A percentile compares a stretch with the other conserved stretches of the same genome.
These are phyloP conservation scores for Arion vulgaris DNA, from an alignment of 1,140 invertebrate genomes.

Conservation along the genomic window DNA sequence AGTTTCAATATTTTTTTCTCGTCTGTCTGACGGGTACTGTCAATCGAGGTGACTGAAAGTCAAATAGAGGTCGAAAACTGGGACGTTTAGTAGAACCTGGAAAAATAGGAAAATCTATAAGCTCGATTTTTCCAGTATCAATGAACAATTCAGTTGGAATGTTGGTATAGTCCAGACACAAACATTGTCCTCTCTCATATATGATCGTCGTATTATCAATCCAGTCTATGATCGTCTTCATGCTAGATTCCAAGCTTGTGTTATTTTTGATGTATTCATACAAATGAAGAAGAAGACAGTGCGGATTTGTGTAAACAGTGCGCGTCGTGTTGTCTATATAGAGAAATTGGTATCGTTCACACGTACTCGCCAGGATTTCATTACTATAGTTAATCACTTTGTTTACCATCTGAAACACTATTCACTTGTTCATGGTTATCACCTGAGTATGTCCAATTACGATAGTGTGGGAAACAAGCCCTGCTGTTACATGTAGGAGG, in stretches of 20 bases:
- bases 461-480: neutral
- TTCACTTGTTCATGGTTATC: neutral
- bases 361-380: neutral
- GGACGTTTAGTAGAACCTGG: too few species aligned
- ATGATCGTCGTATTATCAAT: too few species aligned
- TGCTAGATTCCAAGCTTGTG: too few species aligned
- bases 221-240: too few species aligned
- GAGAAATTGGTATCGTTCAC: neutral
- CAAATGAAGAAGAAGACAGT: neutral
- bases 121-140: too few species aligned
- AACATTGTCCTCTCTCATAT: too few species aligned
- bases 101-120: too few species aligned
- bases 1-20: neutral
- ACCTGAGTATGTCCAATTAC: too few species aligned
- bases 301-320: neutral
- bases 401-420: too few species aligned
- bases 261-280: too few species aligned
- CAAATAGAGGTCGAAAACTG: slow-evolving; percentile 19
- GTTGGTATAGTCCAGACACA: too few species aligned
- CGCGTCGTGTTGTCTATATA: neutral
- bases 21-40: neutral
- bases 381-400: neutral
- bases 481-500: neutral
- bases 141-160: too few species aligned
- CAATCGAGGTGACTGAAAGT: neutral